A percentile compares a stretch with the other conserved stretches of the same genome.
Conservation (phyloP, 2,797 vertebrate species). For the Pygocentrus nattereri region DNA sequence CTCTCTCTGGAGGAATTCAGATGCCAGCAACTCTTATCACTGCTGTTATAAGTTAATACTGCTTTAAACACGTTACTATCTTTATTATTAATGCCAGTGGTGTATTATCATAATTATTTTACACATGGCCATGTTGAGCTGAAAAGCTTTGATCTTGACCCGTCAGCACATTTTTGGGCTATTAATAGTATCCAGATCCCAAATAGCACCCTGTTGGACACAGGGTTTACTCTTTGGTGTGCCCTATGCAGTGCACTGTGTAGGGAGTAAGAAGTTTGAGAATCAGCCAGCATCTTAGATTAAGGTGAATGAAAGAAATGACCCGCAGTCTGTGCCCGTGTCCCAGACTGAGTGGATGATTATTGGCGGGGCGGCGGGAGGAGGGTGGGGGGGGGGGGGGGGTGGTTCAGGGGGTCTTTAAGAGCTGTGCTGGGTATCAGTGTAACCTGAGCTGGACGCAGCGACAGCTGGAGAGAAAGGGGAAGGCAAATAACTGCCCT, state of each 20-base stretch:
- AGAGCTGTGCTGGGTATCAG: slow-evolving; percentile 65
- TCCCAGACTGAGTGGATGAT: neutral
- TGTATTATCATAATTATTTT: neutral
- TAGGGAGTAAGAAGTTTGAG: neutral
- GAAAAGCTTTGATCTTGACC: slow-evolving; percentile 3
- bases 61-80: neutral
- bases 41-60: neutral
- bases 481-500: slow-evolving; percentile 58
- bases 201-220: neutral
- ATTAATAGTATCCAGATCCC: neutral
- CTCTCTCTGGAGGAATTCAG: neutral
- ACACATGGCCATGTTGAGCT: neutral
- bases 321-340: neutral
- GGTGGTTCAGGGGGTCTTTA: slow-evolving; percentile 64
- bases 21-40: neutral
- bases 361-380: no score
- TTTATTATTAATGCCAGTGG: neutral
- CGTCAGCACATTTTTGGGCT: slow-evolving; percentile 14
- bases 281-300: neutral
- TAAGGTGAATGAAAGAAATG: slow-evolving; percentile 11
- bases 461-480: slow-evolving; percentile 72
- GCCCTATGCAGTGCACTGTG: neutral
- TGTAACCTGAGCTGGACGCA: slow-evolving; percentile 73
- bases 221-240: neutral
- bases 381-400: slow-evolving; percentile 46